phyloP scores from a whole-genome alignment of 2,888 invertebrate genomes.

The Parthenolecanium corni region DNA sequence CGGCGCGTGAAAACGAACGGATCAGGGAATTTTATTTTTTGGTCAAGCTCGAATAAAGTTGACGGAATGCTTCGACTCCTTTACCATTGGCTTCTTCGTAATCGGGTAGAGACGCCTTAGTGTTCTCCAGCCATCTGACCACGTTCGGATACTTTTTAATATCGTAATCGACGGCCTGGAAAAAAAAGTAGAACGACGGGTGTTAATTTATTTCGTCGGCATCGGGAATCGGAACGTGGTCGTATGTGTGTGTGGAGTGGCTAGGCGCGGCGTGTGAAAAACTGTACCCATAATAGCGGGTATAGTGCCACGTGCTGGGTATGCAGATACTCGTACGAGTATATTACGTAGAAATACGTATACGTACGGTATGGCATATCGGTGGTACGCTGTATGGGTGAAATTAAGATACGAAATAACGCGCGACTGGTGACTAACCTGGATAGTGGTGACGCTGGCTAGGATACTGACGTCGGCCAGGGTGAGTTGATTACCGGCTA shows the following conservation, averaged over 20 bases:
- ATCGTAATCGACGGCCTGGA: constrained; percentile 47
- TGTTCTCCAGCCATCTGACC: constrained; percentile 48
- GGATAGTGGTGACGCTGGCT: constrained; percentile 56
- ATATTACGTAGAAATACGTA: too few relatives aligned
- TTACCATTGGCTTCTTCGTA: constrained; percentile 42
- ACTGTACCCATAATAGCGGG: too few relatives aligned
- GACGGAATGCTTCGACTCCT: constrained; percentile 34
- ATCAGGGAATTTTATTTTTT: constrained; percentile 31
- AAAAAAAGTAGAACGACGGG: constrained; percentile 15
- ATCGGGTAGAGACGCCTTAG: constrained; percentile 48
- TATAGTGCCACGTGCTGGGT: too few relatives aligned
- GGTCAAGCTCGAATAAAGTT: constrained; percentile 32
- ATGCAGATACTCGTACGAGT: too few relatives aligned
- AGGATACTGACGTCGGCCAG: constrained; percentile 63
- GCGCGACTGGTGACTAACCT: constrained; percentile 41
- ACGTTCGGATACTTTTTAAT: constrained; percentile 57
- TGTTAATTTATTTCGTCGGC: too few relatives aligned
- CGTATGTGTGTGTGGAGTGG: too few relatives aligned
- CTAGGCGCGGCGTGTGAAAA: too few relatives aligned
- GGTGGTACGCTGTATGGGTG: too few relatives aligned
- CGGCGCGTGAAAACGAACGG: too few relatives aligned
- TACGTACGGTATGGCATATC: too few relatives aligned
- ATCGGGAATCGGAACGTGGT: too few relatives aligned
- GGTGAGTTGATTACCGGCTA: constrained; percentile 59
- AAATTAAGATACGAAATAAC: neutral